Evolutionary conservation across 2,797 vertebrate species (phyloP), one percentile per base, ranked within the genome.

Genomic region (Artibeus jamaicensis): DNA sequence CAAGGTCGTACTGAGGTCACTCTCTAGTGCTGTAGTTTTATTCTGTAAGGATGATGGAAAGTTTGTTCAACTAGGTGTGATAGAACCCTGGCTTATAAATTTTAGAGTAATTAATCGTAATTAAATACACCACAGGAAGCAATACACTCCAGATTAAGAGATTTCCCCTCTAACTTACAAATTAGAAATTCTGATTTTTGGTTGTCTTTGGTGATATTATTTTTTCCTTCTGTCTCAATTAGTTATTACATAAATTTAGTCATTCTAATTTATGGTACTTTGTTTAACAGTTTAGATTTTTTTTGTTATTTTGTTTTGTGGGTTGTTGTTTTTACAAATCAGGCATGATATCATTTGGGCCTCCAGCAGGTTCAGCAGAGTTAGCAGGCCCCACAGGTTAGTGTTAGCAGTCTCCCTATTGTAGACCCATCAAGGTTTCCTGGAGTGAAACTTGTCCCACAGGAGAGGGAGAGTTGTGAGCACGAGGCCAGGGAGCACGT

Each of bases 71-170:
- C 32, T 14, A 82, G 59, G 62, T 32, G 26, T 29, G 86, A 88
- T 88, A 96, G 78, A 82, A 73, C 76, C 74, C 67, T n/a, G 53
- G 67, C 59, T 86, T 14, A 0, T 84, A 77, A 50, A 84, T 76
- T 86, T n/a, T 57, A 67, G 88, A 67, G 65, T 89, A 62, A 95
- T 95, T 94, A 91, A 96, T 96, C 86, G 81, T 32, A 89, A 57
- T 86, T 84, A 89, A 92, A n/a, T 34, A 70, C 42, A 62, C 78
- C 18, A 8, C 46, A 29, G 82, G 84, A 78, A 94, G 82, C 73
- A 79, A 74, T 53, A 21, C 7, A 42, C 55, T 83, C 48, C 65
- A 76, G 85, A 71, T 44, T 73, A 82, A 59, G 86, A 59, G 44
- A 19, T 67, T 70, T 91, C 74, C 46, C 59, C n/a, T 57, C 70